Evolutionary conservation across 2,113 vertebrate species (phyloP), one percentile per base, ranked within the genome.

Genomic region (Oreochromis spilurus): DNA sequence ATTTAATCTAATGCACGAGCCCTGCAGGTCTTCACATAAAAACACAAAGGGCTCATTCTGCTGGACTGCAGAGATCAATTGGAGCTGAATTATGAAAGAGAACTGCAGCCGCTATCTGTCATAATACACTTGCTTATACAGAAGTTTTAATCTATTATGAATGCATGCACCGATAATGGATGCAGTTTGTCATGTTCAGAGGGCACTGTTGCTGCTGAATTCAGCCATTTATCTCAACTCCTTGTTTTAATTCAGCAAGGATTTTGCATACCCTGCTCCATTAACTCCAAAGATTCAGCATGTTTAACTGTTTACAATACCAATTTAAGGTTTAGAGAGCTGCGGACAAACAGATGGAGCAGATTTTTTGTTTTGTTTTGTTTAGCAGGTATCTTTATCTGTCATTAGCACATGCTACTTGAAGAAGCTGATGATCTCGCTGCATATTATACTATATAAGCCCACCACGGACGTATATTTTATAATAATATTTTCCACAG

Each of bases 111-210:
- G 5, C 45, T 80, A 60, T 80, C 70, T 82, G 58, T 80, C 78
- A 75, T 40, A 50, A 9, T 16, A 75, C 6, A 2, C 54, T 11
- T 36, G 13, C 31, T 52, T 83, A 55, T 65, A 80, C 58, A 58
- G 4, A 86, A 87, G 67, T 83, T 84, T 58, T 40, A 65, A 88
- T 92, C 29, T 48, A 89, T 92, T 83, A 92, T 88, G 50, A 87
- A 94, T 86, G 81, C 14, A n/a, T 29, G 14, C 29, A 86, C 92
- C 24, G 58, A 89, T 93, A 86, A 93, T 92, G 31, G 82, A 91
- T 89, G 31, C 3, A 75, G 43, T 83, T 53, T 82, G 62, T 90
- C 52, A 57, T 79, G 55, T 92, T 90, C 81, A 62, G 40, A 75
- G 83, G 60, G 79, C 50, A 87, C 81, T 21, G 48, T 48, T 83